These are phyloP conservation scores for Myotis yumanensis DNA, from an alignment of 2,113 vertebrate genomes.

Conservation along the genomic window DNA sequence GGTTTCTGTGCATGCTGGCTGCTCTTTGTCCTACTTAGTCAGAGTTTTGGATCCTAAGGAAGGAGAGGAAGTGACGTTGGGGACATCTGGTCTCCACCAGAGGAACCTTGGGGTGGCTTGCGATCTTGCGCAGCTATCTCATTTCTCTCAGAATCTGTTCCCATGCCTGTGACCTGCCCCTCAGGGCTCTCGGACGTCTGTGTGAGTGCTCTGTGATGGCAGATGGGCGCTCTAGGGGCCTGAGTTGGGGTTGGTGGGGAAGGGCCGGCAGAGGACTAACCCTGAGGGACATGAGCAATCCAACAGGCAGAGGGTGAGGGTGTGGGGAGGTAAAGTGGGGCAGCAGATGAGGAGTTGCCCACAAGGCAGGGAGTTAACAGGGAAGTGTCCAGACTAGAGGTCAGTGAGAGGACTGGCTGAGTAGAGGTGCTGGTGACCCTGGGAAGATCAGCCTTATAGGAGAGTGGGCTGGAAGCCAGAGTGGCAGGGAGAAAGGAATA, in stretches of 20 bases:
- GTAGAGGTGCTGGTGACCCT: background rate
- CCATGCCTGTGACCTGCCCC: too few relatives aligned
- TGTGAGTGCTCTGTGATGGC: background rate
- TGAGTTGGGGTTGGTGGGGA: background rate
- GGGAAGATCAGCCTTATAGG: background rate
- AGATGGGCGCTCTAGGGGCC: background rate
- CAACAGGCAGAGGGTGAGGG: background rate
- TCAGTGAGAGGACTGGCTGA: background rate
- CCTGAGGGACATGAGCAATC: background rate
- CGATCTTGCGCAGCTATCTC: background rate
- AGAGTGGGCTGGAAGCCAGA: background rate
- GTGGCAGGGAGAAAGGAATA: background rate
- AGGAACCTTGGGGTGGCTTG: background rate
- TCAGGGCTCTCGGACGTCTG: too few relatives aligned
- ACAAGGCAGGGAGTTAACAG: background rate
- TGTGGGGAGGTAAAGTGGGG: background rate
- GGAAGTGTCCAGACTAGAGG: background rate
- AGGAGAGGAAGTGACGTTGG: rapidly evolving
- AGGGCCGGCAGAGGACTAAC: background rate
- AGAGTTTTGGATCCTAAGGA: background rate
- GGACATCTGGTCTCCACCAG: background rate
- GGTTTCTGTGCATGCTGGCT: background rate
- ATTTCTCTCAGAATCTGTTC: background rate
- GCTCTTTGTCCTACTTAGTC: background rate
- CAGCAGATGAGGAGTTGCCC: background rate